A percentile compares a stretch with the other conserved stretches of the same genome.
phyloP scores from a whole-genome alignment of 2,888 invertebrate species.

The Hirtodrosophila cameraria region DNA sequence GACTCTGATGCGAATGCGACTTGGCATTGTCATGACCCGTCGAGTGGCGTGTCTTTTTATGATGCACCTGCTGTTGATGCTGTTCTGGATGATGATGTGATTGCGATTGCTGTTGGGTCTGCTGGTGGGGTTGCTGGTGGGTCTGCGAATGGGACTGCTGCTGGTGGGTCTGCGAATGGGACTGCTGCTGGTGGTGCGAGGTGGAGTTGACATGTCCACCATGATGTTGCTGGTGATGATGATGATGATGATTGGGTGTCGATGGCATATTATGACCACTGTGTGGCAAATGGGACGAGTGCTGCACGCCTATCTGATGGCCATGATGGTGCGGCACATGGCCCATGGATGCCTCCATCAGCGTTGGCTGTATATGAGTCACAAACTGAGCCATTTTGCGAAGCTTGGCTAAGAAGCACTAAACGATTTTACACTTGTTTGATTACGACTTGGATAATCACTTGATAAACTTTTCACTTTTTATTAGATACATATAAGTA shows the following conservation, averaged over 20 bases:
- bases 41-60: slow-evolving; percentile 59
- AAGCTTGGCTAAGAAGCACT: slow-evolving; percentile 30
- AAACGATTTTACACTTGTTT: slow-evolving; percentile 31
- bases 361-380: slow-evolving; percentile 86
- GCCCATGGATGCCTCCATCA: slow-evolving; percentile 86
- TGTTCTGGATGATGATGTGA: slow-evolving; percentile 39
- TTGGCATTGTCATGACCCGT: slow-evolving; percentile 65
- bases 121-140: slow-evolving; percentile 38
- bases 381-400: slow-evolving; percentile 87
- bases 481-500: slow-evolving; percentile 35
- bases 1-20: slow-evolving; percentile 58
- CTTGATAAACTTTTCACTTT: slow-evolving; percentile 54
- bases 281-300: slow-evolving; percentile 84
- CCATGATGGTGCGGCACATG: slow-evolving; percentile 86
- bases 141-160: too few relatives aligned
- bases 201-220: slow-evolving; percentile 46
- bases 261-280: slow-evolving; percentile 84
- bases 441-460: slow-evolving; percentile 43
- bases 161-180: slow-evolving; percentile 37
- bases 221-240: slow-evolving; percentile 60
- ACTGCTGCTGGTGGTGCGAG: slow-evolving; percentile 51
- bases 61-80: slow-evolving; percentile 37
- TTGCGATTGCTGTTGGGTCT: slow-evolving; percentile 37
- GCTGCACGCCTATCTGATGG: slow-evolving; percentile 84
- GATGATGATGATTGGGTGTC: slow-evolving; percentile 81